Conservation (phyloP, 2,797 vertebrate genomes). For the Dromococcyx pavoninus region DNA sequence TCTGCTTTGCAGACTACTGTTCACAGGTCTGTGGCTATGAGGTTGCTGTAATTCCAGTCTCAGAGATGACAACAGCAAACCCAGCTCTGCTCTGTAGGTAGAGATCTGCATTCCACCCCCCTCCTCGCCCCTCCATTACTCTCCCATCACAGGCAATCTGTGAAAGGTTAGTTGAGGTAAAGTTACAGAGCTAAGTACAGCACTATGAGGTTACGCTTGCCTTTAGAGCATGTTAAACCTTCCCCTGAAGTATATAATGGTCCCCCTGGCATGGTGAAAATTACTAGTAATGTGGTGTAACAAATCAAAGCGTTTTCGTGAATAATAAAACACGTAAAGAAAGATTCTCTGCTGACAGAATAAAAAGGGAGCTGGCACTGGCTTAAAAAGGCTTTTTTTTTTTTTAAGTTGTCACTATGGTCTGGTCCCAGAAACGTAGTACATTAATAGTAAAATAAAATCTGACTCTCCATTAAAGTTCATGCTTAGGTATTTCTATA, state of each 20-base stretch:
- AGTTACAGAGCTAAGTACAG: background rate
- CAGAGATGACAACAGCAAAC: background rate
- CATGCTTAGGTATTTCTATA: background rate
- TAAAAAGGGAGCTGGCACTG: background rate
- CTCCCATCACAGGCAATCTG: background rate
- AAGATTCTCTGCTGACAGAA: background rate
- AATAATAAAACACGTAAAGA: background rate
- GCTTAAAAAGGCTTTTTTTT: background rate
- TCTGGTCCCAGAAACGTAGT: background rate
- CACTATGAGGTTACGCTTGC: background rate
- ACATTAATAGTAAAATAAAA: background rate
- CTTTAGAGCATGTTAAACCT: background rate
- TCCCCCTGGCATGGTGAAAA: background rate
- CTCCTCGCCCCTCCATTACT: too few species aligned
- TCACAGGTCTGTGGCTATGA: background rate
- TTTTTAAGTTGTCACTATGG: background rate
- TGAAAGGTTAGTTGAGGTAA: background rate
- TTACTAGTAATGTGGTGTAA: background rate
- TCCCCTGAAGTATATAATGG: background rate
- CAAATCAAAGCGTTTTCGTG: background rate
- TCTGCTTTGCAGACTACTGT: background rate
- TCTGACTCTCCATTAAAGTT: background rate
- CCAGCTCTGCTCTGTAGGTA: background rate
- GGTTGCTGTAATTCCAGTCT: background rate
- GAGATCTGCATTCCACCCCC: accelerated